Evolutionary conservation across 2,113 vertebrate genomes (phyloP).

Genomic region (Hippocampus comes): DNA sequence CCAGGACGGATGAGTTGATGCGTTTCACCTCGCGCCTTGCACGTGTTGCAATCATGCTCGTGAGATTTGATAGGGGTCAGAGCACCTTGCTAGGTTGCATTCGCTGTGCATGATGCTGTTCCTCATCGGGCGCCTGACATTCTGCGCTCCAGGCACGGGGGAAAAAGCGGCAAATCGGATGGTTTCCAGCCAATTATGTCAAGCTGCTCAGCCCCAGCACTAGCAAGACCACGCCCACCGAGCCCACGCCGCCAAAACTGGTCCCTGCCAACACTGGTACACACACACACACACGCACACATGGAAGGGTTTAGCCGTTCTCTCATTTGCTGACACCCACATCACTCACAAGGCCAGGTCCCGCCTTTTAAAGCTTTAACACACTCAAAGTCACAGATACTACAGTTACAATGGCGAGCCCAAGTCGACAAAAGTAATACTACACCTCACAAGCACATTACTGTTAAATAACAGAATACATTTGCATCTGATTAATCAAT

Average conservation of each 20-base stretch:
- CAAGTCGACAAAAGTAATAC: no score
- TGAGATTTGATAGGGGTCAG: not conserved
- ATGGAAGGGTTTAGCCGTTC: not conserved
- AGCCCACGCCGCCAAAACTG: constrained; percentile 81
- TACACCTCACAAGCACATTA: no score
- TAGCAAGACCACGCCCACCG: constrained; percentile 93
- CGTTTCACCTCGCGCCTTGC: not conserved
- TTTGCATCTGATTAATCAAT: no score
- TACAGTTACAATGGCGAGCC: no score
- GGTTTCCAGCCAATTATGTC: constrained; percentile 98
- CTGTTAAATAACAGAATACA: not conserved
- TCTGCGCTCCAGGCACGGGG: constrained; percentile 81
- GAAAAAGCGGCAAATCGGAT: constrained; percentile 96
- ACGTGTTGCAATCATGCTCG: no score
- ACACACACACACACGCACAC: not conserved
- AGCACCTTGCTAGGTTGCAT: not conserved
- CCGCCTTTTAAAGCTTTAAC: no score
- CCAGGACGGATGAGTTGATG: not conserved
- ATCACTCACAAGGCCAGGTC: no score
- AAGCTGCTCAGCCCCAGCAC: constrained; percentile 95
- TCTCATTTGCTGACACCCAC: no score
- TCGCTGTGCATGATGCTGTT: not conserved
- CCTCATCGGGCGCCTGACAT: no score
- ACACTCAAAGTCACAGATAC: no score
- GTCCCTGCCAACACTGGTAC: constrained; percentile 61